phyloP scores from a whole-genome alignment of 2,797 vertebrate genomes.

The Enteromius treurensis region DNA sequence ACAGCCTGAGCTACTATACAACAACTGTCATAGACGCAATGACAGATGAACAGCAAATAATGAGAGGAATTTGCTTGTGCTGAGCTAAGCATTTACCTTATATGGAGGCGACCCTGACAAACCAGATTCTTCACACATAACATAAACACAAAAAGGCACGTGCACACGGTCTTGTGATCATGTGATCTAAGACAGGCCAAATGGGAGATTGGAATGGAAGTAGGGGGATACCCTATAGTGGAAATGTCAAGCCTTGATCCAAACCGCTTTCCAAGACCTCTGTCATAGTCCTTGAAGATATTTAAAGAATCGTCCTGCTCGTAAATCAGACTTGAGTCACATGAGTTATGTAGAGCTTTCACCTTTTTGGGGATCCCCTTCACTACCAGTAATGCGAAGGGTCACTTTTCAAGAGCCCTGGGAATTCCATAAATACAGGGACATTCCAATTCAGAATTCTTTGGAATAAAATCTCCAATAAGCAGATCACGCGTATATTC shows the following conservation, averaged over 20 bases:
- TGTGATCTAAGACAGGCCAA: slow-evolving; percentile 1
- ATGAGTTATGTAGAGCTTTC: slow-evolving; percentile 52
- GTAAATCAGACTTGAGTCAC: slow-evolving; percentile 51
- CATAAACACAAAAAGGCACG: slow-evolving; percentile 13
- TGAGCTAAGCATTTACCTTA: slow-evolving; percentile 48
- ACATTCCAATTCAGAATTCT: slow-evolving; percentile 8
- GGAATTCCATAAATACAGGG: slow-evolving; percentile 11
- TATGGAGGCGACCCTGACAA: slow-evolving; percentile 16
- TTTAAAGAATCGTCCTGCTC: slow-evolving; percentile 46
- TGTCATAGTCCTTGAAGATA: slow-evolving; percentile 35
- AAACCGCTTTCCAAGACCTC: slow-evolving; percentile 27
- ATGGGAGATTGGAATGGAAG: background rate
- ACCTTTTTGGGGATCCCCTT: slow-evolving; percentile 47
- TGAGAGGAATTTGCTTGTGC: slow-evolving; percentile 9
- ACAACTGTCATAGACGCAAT: background rate
- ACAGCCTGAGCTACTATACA: slow-evolving; percentile 21
- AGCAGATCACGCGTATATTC: background rate
- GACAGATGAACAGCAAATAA: slow-evolving; percentile 21
- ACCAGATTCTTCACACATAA: slow-evolving; percentile 23
- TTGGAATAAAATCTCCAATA: background rate
- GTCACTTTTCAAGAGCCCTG: slow-evolving; percentile 4
- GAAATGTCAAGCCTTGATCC: slow-evolving; percentile 47
- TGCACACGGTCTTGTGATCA: background rate
- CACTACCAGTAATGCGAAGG: background rate
- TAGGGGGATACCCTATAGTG: slow-evolving; percentile 28